phyloP scores from a whole-genome alignment of 2,113 vertebrate genomes.

The Hydropotes inermis region DNA sequence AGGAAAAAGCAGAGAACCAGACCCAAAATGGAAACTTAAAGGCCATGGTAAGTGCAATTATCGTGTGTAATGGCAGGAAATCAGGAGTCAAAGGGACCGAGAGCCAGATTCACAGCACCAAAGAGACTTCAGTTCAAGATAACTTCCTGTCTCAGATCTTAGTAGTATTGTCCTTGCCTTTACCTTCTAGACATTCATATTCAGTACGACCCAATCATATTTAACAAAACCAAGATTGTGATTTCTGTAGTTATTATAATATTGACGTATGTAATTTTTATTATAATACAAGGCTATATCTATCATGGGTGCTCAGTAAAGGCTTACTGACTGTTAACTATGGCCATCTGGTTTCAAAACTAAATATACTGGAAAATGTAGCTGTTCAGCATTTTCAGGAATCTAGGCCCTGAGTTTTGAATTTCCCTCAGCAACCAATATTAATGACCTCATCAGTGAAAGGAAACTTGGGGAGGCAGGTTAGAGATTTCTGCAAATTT shows the following conservation, averaged over 20 bases:
- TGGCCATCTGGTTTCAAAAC: background rate
- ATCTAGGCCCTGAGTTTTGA: background rate
- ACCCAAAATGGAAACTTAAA: background rate
- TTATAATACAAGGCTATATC: background rate
- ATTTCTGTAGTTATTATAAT: background rate
- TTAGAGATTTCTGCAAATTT: background rate
- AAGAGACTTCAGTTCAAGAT: background rate
- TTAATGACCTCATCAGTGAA: background rate
- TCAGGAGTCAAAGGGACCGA: background rate
- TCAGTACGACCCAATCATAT: background rate
- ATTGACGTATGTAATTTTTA: background rate
- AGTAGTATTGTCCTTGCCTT: background rate
- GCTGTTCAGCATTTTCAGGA: background rate
- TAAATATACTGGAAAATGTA: background rate
- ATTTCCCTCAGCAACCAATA: background rate
- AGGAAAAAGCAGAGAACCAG: background rate
- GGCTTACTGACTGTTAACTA: background rate
- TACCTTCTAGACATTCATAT: background rate
- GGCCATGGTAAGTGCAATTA: background rate
- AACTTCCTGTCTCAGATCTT: background rate
- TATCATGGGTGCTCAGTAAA: background rate
- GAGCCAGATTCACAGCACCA: background rate
- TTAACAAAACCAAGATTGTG: background rate
- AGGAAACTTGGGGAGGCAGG: background rate
- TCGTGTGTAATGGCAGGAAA: background rate